Base-by-base conservation (phyloP, 2,797 vertebrate species). In the Amazona finschi region DNA sequence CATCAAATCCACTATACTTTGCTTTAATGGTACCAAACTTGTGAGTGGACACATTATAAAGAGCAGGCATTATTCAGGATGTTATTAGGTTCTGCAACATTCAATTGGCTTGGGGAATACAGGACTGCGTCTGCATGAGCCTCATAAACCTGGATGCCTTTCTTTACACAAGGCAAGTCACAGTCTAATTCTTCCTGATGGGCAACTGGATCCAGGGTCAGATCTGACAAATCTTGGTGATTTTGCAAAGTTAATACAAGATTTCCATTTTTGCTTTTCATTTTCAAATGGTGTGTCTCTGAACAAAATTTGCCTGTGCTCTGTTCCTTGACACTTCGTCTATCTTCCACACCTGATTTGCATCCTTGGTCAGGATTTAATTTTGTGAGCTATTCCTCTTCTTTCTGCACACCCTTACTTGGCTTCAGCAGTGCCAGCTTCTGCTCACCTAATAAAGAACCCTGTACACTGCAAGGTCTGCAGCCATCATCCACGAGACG, bases 401-500 rank as follows among this genome's bases (percentile, higher is more conserved):
- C 76, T 93, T 77, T 44, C 71, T 78, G 22, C 43, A 52, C 30
- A 30, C 25, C 8, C 5, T 71, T 21, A 39, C 61, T 53, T 58
- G 30, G 24, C n/a, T 80, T 38, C 53, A 57, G 39, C 36, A 58
- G 17, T 4, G 21, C 8, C 64, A 55, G 47, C 30, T 80, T 64
- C 77, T 79, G 74, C 64, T 53, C 67, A 61, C 31, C 21, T 53
- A 55, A 79, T 71, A 89, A 89, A 67, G 74, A 64, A 53, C n/a
- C n/a, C 50, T 83, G 61, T 39, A 33, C 74, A 24, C 44, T 67
- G 17, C 33, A 50, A 84, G n/a, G 30, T 0, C 0, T 46, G 24
- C 74, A 79, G 52, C 47, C 52, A 46, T 67, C 67, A 27, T 11
- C 44, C 77, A 53, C 9, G 20, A 21, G 66, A 36, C n/a, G 15